phyloP scores from a whole-genome alignment of 1,140 invertebrate genomes.

The Bombus cullumanus region DNA sequence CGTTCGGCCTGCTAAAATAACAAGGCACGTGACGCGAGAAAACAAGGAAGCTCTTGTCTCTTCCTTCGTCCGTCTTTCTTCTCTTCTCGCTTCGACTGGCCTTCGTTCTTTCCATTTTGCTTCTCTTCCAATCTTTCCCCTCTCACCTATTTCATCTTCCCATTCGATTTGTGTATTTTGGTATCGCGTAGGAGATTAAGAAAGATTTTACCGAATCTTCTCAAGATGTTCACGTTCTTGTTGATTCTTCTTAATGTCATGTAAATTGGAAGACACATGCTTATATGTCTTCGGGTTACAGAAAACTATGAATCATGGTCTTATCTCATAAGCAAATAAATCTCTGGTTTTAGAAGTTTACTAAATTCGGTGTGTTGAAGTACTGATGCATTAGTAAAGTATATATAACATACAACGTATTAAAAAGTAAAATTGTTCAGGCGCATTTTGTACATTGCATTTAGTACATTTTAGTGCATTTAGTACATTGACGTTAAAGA shows the following conservation, averaged over 20 bases:
- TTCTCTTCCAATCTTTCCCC: background rate
- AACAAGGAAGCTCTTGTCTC: slow-evolving; percentile 72
- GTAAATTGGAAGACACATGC: background rate
- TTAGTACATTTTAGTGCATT: too few species aligned
- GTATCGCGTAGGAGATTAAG: background rate
- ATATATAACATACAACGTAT: too few species aligned
- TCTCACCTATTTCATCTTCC: background rate
- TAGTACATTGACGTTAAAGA: too few species aligned
- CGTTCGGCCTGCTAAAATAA: slow-evolving; percentile 59
- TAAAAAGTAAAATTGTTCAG: too few species aligned
- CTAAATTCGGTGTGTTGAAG: too few species aligned
- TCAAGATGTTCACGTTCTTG: background rate
- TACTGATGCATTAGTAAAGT: too few species aligned
- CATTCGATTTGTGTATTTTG: background rate
- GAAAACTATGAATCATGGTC: background rate
- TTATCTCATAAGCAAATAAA: background rate
- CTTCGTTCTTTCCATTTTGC: slow-evolving; percentile 30
- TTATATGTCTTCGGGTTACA: background rate
- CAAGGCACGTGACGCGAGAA: slow-evolving; percentile 69
- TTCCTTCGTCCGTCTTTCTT: slow-evolving; percentile 59
- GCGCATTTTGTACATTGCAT: too few species aligned
- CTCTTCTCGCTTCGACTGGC: slow-evolving; percentile 34
- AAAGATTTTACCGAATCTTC: background rate
- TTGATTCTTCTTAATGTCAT: background rate
- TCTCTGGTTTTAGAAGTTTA: background rate